Base-by-base conservation (phyloP, 1,140 invertebrate genomes). In the Samia ricini region DNA sequence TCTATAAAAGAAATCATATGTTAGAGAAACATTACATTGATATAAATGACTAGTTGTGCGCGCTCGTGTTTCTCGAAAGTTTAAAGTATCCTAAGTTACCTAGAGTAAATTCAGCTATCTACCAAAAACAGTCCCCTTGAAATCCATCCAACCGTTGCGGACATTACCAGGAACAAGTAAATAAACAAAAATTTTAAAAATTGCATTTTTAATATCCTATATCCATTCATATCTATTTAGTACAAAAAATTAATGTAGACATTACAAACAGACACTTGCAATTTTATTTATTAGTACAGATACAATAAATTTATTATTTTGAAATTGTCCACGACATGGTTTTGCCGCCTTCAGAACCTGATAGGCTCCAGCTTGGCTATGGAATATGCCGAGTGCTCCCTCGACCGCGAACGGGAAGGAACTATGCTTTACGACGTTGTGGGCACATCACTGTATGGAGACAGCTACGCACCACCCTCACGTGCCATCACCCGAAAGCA, bases 1-100 rank as follows among this genome's bases (percentile, higher is more conserved):
- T 97, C 97, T 99, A 77, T 18, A 92, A 91, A 79, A 55, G 33
- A 61, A 60, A 49, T 50, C 8, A 15, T 23, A 15, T 15, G 12
- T 42, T 42, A 8, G n/a, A 15, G n/a, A 29, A 5, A 29, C 26
- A 29, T 10, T 29, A 29, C 6, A 29, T 29, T 58, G 20, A n/a
- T 63, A 18, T n/a, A n/a, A n/a, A n/a, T n/a, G n/a, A n/a, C n/a
- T n/a, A n/a, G n/a, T n/a, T n/a, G n/a, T n/a, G n/a, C n/a, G n/a
- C n/a, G n/a, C n/a, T n/a, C n/a, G n/a, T n/a, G n/a, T n/a, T n/a
- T n/a, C n/a, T n/a, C n/a, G n/a, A n/a, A n/a, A n/a, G n/a, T n/a
- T n/a, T n/a, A n/a, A n/a, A n/a, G n/a, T n/a, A n/a, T n/a, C n/a
- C n/a, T n/a, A n/a, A n/a, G n/a, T n/a, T n/a, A n/a, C n/a, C n/a